A percentile compares a stretch with the other conserved stretches of the same genome.
phyloP scores from a whole-genome alignment of 2,888 invertebrate species.

The Spilosoma lubricipeda region DNA sequence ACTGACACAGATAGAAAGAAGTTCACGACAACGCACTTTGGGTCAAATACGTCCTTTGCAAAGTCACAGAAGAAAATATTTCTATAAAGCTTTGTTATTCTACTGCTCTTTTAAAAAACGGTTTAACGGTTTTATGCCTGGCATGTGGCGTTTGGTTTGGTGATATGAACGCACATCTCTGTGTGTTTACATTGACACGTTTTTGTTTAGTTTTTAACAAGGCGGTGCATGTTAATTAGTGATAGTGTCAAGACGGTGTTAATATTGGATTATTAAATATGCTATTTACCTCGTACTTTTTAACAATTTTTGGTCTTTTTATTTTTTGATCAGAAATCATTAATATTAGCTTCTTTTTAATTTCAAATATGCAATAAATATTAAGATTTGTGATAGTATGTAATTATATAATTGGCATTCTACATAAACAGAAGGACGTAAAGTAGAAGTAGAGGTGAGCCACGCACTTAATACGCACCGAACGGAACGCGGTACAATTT shows the following conservation, averaged over 20 bases:
- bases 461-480: slow-evolving; percentile 16
- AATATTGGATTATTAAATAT: slow-evolving; percentile 75
- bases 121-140: slow-evolving; percentile 51
- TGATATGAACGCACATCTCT: slow-evolving; percentile 63
- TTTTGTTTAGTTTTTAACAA: slow-evolving; percentile 79
- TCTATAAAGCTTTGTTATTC: slow-evolving; percentile 46
- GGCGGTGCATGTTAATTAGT: slow-evolving; percentile 69
- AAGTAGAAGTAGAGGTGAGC: slow-evolving; percentile 19
- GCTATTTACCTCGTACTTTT: slow-evolving; percentile 68
- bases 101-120: slow-evolving; percentile 49
- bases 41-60: slow-evolving; percentile 41
- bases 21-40: slow-evolving; percentile 54
- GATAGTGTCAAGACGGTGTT: slow-evolving; percentile 83
- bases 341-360: not conserved
- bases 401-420: slow-evolving; percentile 3
- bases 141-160: slow-evolving; percentile 63
- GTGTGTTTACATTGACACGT: slow-evolving; percentile 80
- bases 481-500: slow-evolving; percentile 20
- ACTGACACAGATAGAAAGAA: slow-evolving; percentile 64
- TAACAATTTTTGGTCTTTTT: slow-evolving; percentile 28
- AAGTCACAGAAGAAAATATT: slow-evolving; percentile 35
- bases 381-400: not conserved
- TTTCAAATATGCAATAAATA: not conserved
- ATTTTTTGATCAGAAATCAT: not conserved
- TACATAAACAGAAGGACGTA: slow-evolving; percentile 27